phyloP scores from a whole-genome alignment of 1,140 invertebrate genomes.

The Linepithema humile region DNA sequence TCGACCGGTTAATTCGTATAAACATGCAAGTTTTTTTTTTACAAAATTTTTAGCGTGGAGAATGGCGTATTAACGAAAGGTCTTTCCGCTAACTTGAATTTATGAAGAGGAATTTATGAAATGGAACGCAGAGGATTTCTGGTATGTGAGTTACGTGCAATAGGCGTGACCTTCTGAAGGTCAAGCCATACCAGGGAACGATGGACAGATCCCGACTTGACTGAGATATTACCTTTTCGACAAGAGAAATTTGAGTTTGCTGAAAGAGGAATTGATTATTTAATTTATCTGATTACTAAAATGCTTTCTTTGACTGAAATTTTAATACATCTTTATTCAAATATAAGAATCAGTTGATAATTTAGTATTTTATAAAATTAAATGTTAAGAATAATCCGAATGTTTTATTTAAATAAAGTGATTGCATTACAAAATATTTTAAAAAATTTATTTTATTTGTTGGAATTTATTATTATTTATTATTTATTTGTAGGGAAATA shows the following conservation, averaged over 20 bases:
- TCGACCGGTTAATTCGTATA: not conserved
- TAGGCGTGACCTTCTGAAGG: conserved; percentile 80
- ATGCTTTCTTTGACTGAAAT: not conserved
- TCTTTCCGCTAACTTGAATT: not conserved
- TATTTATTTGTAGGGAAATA: too few species aligned
- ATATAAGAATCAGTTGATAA: not conserved
- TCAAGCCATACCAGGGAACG: conserved; percentile 76
- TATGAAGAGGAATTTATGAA: too few species aligned
- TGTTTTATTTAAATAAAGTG: not conserved
- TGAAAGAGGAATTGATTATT: not conserved
- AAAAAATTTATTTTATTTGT: not conserved
- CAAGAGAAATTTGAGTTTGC: not conserved
- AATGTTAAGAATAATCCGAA: not conserved
- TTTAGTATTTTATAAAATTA: not conserved
- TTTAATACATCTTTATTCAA: not conserved
- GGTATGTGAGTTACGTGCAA: conserved; percentile 65
- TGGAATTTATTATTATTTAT: not conserved
- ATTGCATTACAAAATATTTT: not conserved
- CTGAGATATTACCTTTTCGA: conserved; percentile 6
- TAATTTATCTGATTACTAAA: too few species aligned
- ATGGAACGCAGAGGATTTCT: conserved; percentile 61
- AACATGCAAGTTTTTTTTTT: not conserved
- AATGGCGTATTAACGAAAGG: not conserved
- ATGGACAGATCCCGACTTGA: conserved; percentile 61
- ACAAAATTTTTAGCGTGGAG: not conserved